These are phyloP conservation scores for Danionella cerebrum DNA, from an alignment of 2,113 vertebrate genomes.

Conservation along the genomic window DNA sequence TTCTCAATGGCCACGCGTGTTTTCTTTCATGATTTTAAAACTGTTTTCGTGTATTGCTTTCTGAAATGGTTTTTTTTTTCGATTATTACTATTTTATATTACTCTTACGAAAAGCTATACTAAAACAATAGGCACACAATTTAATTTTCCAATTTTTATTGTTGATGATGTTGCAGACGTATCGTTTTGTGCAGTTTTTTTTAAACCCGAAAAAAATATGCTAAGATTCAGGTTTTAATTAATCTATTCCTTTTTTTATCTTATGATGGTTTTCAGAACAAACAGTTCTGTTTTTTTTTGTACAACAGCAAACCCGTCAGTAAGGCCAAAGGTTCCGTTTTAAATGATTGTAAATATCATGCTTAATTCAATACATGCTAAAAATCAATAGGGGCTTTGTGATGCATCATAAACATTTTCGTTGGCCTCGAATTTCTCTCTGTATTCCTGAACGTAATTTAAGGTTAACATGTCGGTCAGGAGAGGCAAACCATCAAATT, in stretches of 20 bases:
- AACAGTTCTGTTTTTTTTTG: not conserved
- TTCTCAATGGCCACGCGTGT: conserved; percentile 26
- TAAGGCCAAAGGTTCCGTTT: not conserved
- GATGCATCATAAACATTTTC: conserved; percentile 24
- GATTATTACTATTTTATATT: conserved; percentile 4
- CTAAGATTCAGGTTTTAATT: too few relatives aligned
- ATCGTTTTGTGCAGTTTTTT: too few relatives aligned
- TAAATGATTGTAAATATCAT: conserved; percentile 34
- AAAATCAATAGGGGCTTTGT: conserved; percentile 43
- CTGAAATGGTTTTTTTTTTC: not conserved
- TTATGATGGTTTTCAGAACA: not conserved
- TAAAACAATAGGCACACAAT: too few relatives aligned
- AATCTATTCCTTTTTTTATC: too few relatives aligned
- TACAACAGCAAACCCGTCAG: not conserved
- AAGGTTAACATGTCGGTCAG: conserved; percentile 46
- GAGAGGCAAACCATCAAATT: conserved; percentile 29
- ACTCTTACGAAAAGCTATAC: too few relatives aligned
- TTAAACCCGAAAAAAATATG: too few relatives aligned
- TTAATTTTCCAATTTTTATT: too few relatives aligned
- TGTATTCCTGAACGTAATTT: conserved; percentile 44
- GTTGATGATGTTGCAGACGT: too few relatives aligned
- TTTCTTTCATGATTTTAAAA: not conserved
- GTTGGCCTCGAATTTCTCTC: conserved; percentile 37
- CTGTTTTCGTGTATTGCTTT: not conserved
- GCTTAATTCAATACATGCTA: conserved; percentile 42